These are phyloP conservation scores for Chelon labrosus DNA, from an alignment of 2,797 vertebrate genomes.

Conservation along the genomic window DNA sequence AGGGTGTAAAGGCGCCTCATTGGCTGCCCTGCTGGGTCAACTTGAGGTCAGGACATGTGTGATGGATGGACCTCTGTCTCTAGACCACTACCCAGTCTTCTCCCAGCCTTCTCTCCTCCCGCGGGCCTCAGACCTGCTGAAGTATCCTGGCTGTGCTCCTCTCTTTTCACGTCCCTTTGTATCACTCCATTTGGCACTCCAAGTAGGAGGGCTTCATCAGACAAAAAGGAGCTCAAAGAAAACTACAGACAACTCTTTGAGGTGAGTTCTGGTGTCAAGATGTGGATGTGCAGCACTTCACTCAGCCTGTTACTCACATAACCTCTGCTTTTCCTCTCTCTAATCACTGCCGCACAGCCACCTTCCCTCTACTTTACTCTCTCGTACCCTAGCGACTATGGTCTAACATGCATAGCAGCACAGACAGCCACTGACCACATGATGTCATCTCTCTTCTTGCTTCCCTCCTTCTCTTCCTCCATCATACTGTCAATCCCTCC, in stretches of 20 bases:
- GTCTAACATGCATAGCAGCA: slow-evolving; percentile 26
- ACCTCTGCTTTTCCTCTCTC: slow-evolving; percentile 39
- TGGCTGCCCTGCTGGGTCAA: slow-evolving; percentile 83
- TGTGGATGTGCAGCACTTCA: slow-evolving; percentile 18
- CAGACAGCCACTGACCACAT: slow-evolving; percentile 49
- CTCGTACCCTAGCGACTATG: slow-evolving; percentile 9
- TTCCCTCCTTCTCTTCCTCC: slow-evolving; percentile 66
- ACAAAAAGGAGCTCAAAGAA: slow-evolving; percentile 47
- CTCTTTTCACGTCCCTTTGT: slow-evolving; percentile 60
- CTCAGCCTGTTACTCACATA: slow-evolving; percentile 13
- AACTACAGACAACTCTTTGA: slow-evolving; percentile 43
- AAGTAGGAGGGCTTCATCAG: slow-evolving; percentile 38
- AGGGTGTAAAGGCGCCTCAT: slow-evolving; percentile 78
- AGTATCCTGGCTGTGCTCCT: slow-evolving; percentile 52
- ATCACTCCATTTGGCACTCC: slow-evolving; percentile 41
- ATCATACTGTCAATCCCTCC: slow-evolving; percentile 79
- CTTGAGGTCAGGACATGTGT: slow-evolving; percentile 78
- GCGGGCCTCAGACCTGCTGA: slow-evolving; percentile 68
- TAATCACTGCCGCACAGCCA: slow-evolving; percentile 21
- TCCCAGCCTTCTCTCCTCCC: slow-evolving; percentile 60
- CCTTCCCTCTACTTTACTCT: slow-evolving; percentile 4
- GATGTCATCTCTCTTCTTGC: slow-evolving; percentile 65
- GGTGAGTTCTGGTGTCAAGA: slow-evolving; percentile 69
- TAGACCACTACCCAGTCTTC: slow-evolving; percentile 55
- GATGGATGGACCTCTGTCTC: slow-evolving; percentile 86